Evolutionary conservation across 2,113 vertebrate species (phyloP).

Genomic region (Bungarus multicinctus): DNA sequence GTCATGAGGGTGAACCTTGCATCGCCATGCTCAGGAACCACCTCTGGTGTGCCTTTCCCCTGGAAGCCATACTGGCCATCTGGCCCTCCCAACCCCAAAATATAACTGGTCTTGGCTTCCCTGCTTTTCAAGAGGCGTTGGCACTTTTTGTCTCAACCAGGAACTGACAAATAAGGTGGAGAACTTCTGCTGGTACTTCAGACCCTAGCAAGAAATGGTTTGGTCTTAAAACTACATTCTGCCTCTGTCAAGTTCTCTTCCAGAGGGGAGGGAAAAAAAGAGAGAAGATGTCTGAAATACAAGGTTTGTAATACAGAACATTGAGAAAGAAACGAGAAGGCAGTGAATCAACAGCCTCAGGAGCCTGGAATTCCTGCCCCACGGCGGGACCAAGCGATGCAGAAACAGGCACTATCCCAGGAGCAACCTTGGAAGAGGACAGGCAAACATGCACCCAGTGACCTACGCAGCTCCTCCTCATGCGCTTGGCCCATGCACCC

Average conservation of each 20-base stretch:
- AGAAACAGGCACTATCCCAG: background rate
- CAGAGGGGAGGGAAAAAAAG: slow-evolving; percentile 9
- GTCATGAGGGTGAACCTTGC: background rate
- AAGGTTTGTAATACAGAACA: background rate
- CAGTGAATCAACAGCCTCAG: background rate
- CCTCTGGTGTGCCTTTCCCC: background rate
- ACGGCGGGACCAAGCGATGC: background rate
- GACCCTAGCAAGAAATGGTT: background rate
- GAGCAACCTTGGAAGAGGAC: slow-evolving; percentile 15
- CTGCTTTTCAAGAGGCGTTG: background rate
- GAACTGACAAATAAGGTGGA: background rate
- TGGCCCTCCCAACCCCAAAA: background rate
- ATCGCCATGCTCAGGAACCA: background rate
- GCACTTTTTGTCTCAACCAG: background rate
- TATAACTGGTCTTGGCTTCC: background rate
- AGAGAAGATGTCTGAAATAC: background rate
- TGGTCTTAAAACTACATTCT: background rate
- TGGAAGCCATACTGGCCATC: background rate
- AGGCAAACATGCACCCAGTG: slow-evolving; percentile 56
- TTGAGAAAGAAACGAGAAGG: slow-evolving; percentile 2
- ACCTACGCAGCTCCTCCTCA: slow-evolving; percentile 15
- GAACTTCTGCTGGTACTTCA: slow-evolving; percentile 29
- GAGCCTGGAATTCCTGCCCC: slow-evolving; percentile 12
- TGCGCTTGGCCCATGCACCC: slow-evolving; percentile 32
- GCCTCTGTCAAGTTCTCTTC: slow-evolving; percentile 2